phyloP scores from a whole-genome alignment of 1,140 invertebrate genomes.

The Philotrypesis tridentata region DNA sequence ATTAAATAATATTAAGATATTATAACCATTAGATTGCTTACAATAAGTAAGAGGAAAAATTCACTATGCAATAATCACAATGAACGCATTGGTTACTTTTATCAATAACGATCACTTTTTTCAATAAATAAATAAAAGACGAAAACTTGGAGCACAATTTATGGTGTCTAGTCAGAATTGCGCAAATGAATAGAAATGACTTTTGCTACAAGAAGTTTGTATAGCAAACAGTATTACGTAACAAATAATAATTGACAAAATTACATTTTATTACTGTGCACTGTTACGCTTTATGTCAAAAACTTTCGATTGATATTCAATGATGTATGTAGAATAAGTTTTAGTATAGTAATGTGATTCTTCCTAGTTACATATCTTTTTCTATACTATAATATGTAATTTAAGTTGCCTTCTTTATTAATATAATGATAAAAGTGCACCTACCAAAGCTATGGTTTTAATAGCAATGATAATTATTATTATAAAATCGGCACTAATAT shows the following conservation, averaged over 20 bases:
- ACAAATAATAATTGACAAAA: conserved; percentile 8
- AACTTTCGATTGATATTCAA: conserved; percentile 5
- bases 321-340: neutral
- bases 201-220: conserved; percentile 33
- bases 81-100: neutral
- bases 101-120: conserved; percentile 19
- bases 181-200: conserved; percentile 2
- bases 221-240: conserved; percentile 37
- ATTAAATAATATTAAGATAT: conserved; percentile 1
- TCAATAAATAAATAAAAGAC: neutral
- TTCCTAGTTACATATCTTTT: conserved; percentile 26
- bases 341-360: neutral
- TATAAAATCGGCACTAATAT: conserved; percentile 19
- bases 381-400: conserved; percentile 4
- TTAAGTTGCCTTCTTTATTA: neutral
- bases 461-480: neutral
- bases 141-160: conserved; percentile 28
- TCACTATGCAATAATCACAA: neutral
- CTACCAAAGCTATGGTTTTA: conserved; percentile 22
- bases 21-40: neutral
- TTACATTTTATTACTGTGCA: conserved; percentile 6
- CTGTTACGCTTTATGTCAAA: conserved; percentile 3
- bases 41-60: neutral
- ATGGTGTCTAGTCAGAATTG: conserved; percentile 37
- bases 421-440: conserved; percentile 4